Percentiles rank a stretch among this genome's conserved stretches.
These are phyloP conservation scores for Chlorodrepanis virens DNA, from an alignment of 2,113 vertebrate species.

Conservation along the genomic window DNA sequence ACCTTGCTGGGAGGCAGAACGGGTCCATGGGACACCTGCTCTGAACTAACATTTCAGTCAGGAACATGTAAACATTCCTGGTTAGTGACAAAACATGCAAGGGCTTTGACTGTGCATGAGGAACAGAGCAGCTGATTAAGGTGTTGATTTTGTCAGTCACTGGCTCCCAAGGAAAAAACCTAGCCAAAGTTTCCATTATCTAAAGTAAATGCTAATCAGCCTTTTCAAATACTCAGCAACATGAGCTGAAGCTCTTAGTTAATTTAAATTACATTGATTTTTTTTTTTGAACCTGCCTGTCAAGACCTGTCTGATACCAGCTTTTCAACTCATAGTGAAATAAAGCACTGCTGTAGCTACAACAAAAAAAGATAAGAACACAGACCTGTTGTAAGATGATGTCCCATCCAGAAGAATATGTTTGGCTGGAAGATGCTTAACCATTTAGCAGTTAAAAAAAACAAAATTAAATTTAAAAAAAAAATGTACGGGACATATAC, in stretches of 20 bases:
- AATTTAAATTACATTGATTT: background rate
- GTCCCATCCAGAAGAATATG: background rate
- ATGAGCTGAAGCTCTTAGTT: background rate
- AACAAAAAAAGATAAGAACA: background rate
- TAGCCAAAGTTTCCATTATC: background rate
- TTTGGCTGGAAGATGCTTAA: background rate
- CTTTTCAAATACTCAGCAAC: background rate
- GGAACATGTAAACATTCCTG: background rate
- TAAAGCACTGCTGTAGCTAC: background rate
- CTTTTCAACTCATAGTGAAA: background rate
- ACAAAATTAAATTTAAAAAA: background rate
- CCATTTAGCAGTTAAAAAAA: background rate
- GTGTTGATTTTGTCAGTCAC: background rate
- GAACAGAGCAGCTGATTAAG: background rate
- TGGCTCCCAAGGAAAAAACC: background rate
- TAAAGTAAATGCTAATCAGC: background rate
- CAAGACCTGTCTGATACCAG: background rate
- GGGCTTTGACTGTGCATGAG: background rate
- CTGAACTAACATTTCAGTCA: background rate
- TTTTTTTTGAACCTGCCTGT: background rate
- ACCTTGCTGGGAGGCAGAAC: background rate
- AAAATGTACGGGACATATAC: background rate
- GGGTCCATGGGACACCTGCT: background rate
- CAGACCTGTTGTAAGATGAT: background rate
- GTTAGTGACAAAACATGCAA: background rate